Conservation (phyloP, 2,888 invertebrate species). For the Syritta pipiens region DNA sequence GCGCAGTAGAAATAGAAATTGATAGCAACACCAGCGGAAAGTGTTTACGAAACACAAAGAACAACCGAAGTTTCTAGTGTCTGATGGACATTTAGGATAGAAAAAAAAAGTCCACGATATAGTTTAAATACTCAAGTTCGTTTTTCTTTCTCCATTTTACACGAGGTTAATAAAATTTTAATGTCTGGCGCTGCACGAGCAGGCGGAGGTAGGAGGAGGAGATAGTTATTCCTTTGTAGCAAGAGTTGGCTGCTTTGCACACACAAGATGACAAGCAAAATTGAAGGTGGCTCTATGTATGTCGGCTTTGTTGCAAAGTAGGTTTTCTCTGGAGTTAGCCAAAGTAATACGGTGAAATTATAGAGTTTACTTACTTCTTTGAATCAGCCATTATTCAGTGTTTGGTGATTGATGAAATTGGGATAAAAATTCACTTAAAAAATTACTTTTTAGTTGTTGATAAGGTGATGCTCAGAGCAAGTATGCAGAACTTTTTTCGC, state of each 20-base stretch:
- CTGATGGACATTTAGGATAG: too few relatives aligned
- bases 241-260: constrained; percentile 35
- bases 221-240: constrained; percentile 38
- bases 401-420: constrained; percentile 29
- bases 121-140: too few relatives aligned
- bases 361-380: constrained; percentile 76
- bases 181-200: too few relatives aligned
- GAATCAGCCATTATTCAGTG: constrained; percentile 76
- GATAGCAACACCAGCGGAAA: constrained; percentile 3
- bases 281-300: constrained; percentile 71
- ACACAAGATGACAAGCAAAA: constrained; percentile 70
- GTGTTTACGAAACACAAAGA: constrained; percentile 50
- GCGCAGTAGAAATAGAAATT: constrained; percentile 28
- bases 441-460: constrained; percentile 43
- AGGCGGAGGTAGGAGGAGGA: too few relatives aligned
- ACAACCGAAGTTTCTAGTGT: constrained; percentile 52
- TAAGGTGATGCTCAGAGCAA: constrained; percentile 58
- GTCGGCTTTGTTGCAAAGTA: constrained; percentile 64
- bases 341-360: background rate
- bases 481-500: constrained; percentile 55
- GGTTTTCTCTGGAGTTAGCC: constrained; percentile 28
- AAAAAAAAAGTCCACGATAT: too few relatives aligned
- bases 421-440: constrained; percentile 50
- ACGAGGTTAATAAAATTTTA: constrained; percentile 15
- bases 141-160: too few relatives aligned